These are phyloP conservation scores for Melanchra persicariae DNA, from an alignment of 2,888 invertebrate species.

Conservation along the genomic window DNA sequence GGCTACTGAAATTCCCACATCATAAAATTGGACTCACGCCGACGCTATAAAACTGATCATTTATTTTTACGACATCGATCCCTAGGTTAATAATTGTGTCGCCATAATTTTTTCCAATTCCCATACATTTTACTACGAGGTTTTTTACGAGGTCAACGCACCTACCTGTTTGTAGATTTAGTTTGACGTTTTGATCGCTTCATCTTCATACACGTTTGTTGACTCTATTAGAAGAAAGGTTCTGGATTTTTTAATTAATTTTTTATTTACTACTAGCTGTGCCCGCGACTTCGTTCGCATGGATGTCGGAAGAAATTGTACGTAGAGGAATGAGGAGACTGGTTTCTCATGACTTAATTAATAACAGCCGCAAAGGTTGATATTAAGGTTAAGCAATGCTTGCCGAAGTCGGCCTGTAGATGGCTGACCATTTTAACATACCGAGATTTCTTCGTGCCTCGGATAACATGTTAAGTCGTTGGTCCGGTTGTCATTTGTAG, in stretches of 20 bases:
- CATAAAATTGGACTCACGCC: constrained; percentile 82
- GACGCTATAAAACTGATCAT: constrained; percentile 83
- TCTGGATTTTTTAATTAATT: constrained; percentile 1
- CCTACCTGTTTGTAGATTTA: constrained; percentile 49
- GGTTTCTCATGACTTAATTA: no score
- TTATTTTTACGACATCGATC: constrained; percentile 85
- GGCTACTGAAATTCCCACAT: constrained; percentile 84
- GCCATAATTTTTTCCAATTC: constrained; percentile 77
- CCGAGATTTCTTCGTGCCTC: no score
- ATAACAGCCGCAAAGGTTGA: no score
- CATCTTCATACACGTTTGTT: constrained; percentile 42
- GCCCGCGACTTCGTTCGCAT: no score
- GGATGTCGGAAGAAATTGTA: no score
- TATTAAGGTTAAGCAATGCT: no score
- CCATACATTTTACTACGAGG: constrained; percentile 68
- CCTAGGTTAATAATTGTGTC: constrained; percentile 84
- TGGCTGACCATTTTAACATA: no score
- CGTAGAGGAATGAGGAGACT: no score
- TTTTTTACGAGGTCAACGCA: constrained; percentile 61
- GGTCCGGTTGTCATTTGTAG: no score
- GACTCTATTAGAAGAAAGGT: constrained; percentile 18
- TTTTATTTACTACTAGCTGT: no score
- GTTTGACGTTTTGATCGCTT: constrained; percentile 52
- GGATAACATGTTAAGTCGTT: no score
- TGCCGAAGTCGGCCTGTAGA: no score